Percentiles rank a stretch among this genome's conserved stretches.
These are phyloP conservation scores for Seira musarum DNA, from an alignment of 2,888 invertebrate species.

Conservation along the genomic window DNA sequence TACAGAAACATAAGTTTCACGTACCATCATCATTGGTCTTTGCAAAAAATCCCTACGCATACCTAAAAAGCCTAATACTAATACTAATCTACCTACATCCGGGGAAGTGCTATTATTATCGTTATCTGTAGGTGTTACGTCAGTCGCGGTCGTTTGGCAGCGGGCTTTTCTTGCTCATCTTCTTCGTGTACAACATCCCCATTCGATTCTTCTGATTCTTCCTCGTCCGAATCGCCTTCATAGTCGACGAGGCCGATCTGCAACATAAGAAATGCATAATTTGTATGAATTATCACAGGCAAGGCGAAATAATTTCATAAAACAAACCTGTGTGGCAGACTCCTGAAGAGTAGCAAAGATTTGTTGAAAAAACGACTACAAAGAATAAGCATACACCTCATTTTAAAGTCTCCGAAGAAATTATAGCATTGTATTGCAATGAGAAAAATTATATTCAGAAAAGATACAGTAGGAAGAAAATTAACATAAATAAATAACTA, in stretches of 20 bases:
- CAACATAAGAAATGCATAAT: conserved; percentile 64
- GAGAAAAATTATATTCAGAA: no score
- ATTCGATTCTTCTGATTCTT: conserved; percentile 67
- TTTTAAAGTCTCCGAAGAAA: conserved; percentile 21
- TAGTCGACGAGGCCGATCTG: conserved; percentile 94
- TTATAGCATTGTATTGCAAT: not conserved
- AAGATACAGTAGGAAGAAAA: no score
- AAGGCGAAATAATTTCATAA: conserved; percentile 37
- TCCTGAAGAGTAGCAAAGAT: conserved; percentile 70
- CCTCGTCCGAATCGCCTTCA: conserved; percentile 96
- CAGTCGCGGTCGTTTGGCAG: conserved; percentile 83
- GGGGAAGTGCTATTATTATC: no score
- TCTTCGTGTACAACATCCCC: conserved; percentile 54
- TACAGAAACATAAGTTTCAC: no score
- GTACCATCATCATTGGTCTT: no score
- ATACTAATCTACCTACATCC: no score
- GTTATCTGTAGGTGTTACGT: conserved; percentile 75
- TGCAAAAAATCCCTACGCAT: no score
- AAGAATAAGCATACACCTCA: conserved; percentile 59
- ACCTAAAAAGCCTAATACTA: no score
- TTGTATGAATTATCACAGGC: conserved; percentile 55
- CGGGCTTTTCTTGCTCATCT: conserved; percentile 74
- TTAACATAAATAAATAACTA: no score
- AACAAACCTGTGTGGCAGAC: conserved; percentile 70
- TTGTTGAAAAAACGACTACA: conserved; percentile 70